A percentile compares a stretch with the other conserved stretches of the same genome.
phyloP scores from a whole-genome alignment of 2,113 vertebrate species.

The Xerus inauris region DNA sequence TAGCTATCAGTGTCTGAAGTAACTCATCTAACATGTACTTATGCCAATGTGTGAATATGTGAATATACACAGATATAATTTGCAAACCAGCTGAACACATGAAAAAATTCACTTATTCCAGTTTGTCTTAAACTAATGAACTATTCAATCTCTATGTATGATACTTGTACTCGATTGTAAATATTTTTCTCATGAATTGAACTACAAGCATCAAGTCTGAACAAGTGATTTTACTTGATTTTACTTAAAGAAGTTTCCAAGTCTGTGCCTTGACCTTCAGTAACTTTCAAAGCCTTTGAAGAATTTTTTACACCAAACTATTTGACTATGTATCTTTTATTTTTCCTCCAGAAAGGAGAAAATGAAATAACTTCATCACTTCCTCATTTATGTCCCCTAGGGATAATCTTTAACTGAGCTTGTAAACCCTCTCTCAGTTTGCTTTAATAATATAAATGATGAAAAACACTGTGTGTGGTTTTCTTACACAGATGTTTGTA shows the following conservation, averaged over 20 bases:
- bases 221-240: constrained; percentile 27
- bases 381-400: neutral
- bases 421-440: constrained; percentile 8
- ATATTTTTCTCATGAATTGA: neutral
- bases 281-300: neutral
- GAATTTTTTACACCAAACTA: neutral
- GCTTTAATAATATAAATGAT: neutral
- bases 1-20: neutral
- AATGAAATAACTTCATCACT: constrained; percentile 13
- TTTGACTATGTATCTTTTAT: neutral
- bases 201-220: constrained; percentile 11
- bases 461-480: neutral
- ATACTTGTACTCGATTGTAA: neutral
- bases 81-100: neutral
- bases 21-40: neutral
- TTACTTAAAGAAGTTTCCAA: neutral
- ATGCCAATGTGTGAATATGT: neutral
- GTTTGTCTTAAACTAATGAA: neutral
- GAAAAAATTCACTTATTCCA: neutral
- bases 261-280: neutral
- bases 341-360: neutral
- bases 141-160: neutral
- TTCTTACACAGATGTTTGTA: neutral
- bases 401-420: constrained; percentile 32
- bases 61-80: neutral